Evolutionary conservation across 1,140 invertebrate genomes (phyloP), one percentile per base, ranked within the genome.

Genomic region (Metopolophium dirhodum): DNA sequence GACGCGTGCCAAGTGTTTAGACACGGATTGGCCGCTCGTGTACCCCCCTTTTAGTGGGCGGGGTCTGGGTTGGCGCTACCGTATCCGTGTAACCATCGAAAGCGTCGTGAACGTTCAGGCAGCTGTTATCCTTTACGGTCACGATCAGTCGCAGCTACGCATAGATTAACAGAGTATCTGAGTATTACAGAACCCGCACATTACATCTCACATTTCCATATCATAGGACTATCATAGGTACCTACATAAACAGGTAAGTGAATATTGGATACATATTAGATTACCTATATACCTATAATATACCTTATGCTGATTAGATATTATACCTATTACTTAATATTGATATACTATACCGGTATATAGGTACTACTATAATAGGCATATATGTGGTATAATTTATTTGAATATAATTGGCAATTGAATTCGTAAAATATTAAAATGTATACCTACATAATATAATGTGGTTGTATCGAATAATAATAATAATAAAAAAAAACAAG

Each of bases 1-100:
- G 91, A 93, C 91, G 91, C 91, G 91, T 93, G 91, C 68, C 91
- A 51, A 83, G 91, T 85, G 91, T 54, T 93, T 93, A 61, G 77
- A 51, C 49, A 51, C 35, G 91, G 91, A 83, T 93, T 93, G 91
- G 91, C 77, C 35, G 91, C 68, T 93, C 91, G 68, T 49, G 47
- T 49, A 35, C 68, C 91, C 91, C 91, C 49, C 91, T 86, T 54
- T 90, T 26, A 35, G 49, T 93, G 51, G 91, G 91, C 91, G 91
- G 91, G 77, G 35, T 85, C 8, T 83, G 77, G 91, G 49, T 41
- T 51, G 49, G 82, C 77, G 47, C 68, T 85, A 93, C 77, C 82
- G 91, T 93, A 57, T 85, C 91, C 91, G 77, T 83, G 23, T 85
- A 82, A 83, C 82, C 68, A 85, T 83, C 68, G 82, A 54, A 93